phyloP scores from a whole-genome alignment of 1,140 invertebrate species.

The Orchestia grillus region DNA sequence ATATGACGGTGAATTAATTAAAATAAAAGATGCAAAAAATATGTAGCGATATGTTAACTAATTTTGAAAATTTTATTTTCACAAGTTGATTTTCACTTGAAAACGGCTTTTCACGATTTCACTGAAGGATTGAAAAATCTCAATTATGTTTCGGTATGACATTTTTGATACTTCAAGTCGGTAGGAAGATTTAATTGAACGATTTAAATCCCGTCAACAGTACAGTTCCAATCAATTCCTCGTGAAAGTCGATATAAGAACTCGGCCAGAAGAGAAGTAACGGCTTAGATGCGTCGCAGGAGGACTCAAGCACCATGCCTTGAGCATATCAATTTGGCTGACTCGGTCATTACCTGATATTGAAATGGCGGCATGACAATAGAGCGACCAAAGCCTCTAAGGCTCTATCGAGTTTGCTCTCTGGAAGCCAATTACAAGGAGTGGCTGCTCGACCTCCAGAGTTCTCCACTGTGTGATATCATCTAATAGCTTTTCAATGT shows the following conservation, averaged over 20 bases:
- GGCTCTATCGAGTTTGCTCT: slow-evolving; percentile 30
- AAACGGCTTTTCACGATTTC: not conserved
- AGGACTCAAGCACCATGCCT: not conserved
- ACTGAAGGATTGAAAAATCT: not conserved
- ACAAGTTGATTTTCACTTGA: not conserved
- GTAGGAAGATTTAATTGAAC: not conserved
- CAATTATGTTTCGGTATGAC: not conserved
- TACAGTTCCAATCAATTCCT: not conserved
- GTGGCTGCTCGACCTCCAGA: not conserved
- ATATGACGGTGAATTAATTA: not conserved
- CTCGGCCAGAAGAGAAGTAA: not conserved
- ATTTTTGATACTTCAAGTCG: not conserved
- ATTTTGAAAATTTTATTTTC: not conserved
- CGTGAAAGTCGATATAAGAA: not conserved
- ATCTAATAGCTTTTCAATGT: not conserved
- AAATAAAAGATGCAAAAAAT: too few species aligned
- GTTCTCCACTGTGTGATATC: slow-evolving; percentile 10
- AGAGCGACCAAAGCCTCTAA: not conserved
- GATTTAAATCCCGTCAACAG: not conserved
- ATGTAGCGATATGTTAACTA: too few species aligned
- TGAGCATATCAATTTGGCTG: not conserved
- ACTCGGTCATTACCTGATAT: not conserved
- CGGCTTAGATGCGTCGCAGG: not conserved
- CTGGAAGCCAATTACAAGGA: not conserved
- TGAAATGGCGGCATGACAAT: not conserved